A percentile compares a stretch with the other conserved stretches of the same genome.
phyloP scores from a whole-genome alignment of 2,113 vertebrate species.

The Phrynocephalus versicolor region DNA sequence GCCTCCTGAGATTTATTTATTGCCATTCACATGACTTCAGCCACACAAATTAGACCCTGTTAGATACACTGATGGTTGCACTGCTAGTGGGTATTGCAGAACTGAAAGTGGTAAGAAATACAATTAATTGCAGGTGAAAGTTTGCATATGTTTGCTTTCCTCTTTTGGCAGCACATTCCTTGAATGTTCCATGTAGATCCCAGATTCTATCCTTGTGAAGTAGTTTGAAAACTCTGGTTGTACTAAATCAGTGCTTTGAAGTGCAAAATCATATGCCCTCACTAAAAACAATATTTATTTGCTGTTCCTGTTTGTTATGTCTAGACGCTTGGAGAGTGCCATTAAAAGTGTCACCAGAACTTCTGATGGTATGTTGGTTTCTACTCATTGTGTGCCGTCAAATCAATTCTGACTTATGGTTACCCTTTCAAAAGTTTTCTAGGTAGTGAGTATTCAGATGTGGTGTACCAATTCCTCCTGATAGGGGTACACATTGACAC shows the following conservation, averaged over 20 bases:
- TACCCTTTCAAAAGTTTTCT: no score
- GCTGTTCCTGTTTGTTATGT: conserved; percentile 30
- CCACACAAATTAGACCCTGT: no score
- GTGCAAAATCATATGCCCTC: not conserved
- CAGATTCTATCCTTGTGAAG: not conserved
- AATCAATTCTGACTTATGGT: no score
- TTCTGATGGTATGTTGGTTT: conserved; percentile 82
- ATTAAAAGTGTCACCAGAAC: conserved; percentile 89
- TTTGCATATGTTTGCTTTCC: no score
- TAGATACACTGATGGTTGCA: not conserved
- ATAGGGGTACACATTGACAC: no score
- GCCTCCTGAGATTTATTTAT: no score
- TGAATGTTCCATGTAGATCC: not conserved
- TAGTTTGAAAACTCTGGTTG: not conserved
- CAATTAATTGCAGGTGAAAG: not conserved
- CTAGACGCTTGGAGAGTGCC: conserved; percentile 91
- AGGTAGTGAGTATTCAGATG: no score
- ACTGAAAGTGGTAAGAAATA: not conserved
- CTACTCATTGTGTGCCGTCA: no score
- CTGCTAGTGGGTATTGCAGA: not conserved
- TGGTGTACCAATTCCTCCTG: no score
- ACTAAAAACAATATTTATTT: not conserved
- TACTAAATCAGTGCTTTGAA: not conserved
- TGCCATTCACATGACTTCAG: no score
- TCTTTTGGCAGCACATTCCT: not conserved